phyloP scores from a whole-genome alignment of 2,888 invertebrate genomes.

The Protophormia terraenovae region DNA sequence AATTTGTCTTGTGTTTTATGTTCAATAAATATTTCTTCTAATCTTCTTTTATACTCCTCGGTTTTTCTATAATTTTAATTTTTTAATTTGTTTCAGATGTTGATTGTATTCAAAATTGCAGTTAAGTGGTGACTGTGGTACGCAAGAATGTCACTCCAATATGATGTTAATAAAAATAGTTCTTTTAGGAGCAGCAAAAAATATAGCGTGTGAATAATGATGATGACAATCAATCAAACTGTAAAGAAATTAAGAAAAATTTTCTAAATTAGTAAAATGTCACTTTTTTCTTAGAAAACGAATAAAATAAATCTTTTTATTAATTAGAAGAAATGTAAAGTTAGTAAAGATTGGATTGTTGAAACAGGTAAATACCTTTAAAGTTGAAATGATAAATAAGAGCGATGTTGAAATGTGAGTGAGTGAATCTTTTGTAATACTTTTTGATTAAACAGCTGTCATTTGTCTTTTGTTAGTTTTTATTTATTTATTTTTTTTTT shows the following conservation, averaged over 20 bases:
- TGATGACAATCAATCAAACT: constrained; percentile 65
- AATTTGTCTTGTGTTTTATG: constrained; percentile 23
- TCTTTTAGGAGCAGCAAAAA: not conserved
- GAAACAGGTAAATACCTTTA: not conserved
- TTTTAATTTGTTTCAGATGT: not conserved
- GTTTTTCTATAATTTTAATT: not conserved
- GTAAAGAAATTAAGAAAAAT: constrained; percentile 59
- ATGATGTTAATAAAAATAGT: constrained; percentile 1
- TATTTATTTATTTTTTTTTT: no score
- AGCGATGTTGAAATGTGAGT: not conserved
- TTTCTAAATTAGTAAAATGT: constrained; percentile 24
- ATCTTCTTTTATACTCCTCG: constrained; percentile 24
- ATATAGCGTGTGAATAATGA: constrained; percentile 30
- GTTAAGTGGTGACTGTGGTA: constrained; percentile 64
- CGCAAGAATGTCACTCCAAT: constrained; percentile 48
- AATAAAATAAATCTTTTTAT: not conserved
- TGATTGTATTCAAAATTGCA: not conserved
- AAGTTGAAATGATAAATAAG: not conserved
- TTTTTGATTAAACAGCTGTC: not conserved
- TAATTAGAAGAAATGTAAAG: not conserved
- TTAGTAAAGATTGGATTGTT: not conserved
- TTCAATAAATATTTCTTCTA: not conserved
- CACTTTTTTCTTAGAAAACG: not conserved
- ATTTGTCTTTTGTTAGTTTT: no score
- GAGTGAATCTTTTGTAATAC: not conserved